Evolutionary conservation across 2,113 vertebrate genomes (phyloP).

Genomic region (Euleptes europaea): DNA sequence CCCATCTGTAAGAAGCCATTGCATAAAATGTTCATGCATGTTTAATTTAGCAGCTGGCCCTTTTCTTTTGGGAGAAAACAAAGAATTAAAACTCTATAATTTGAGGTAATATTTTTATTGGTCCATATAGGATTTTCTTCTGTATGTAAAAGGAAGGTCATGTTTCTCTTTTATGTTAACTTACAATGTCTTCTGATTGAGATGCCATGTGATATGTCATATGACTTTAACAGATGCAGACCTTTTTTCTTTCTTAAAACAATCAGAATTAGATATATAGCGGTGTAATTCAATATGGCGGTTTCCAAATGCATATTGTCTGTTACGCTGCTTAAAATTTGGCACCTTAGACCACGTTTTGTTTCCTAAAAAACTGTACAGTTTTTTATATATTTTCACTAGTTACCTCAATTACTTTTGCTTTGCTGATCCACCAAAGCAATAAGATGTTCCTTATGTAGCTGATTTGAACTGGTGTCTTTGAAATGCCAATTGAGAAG

Average conservation of each 20-base stretch:
- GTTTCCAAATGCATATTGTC: background rate
- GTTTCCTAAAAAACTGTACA: background rate
- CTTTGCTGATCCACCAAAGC: background rate
- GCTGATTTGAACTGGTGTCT: background rate
- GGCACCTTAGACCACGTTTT: background rate
- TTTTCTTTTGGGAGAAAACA: slow-evolving; percentile 38
- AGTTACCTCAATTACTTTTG: slow-evolving; percentile 6
- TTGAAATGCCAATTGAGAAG: background rate
- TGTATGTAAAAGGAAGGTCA: slow-evolving; percentile 4
- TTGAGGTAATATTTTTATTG: slow-evolving; percentile 44
- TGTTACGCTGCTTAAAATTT: background rate
- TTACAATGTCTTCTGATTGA: background rate
- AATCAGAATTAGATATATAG: background rate
- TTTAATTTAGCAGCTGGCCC: slow-evolving; percentile 48
- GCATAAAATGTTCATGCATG: background rate
- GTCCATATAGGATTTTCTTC: slow-evolving; percentile 55
- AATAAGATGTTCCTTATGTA: background rate
- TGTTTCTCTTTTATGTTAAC: background rate
- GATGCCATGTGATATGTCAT: background rate
- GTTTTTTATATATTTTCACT: slow-evolving; percentile 10
- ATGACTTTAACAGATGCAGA: slow-evolving; percentile 2
- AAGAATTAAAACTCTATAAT: slow-evolving; percentile 61
- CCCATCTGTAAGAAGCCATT: slow-evolving; percentile 13
- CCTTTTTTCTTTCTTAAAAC: background rate
- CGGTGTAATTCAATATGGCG: background rate